Evolutionary conservation across 2,888 invertebrate species (phyloP).

Genomic region (Heliconius sara): DNA sequence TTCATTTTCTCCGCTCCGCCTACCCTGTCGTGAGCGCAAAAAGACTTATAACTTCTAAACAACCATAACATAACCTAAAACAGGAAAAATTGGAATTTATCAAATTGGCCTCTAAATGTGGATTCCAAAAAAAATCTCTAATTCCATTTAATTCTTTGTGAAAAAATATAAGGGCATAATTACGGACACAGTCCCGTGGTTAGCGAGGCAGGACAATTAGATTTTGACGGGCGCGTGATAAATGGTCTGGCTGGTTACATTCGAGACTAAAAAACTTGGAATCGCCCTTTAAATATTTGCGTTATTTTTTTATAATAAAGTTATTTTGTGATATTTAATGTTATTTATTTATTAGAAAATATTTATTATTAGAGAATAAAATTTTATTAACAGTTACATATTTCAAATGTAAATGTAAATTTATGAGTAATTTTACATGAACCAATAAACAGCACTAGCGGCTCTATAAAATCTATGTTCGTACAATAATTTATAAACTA

Average conservation of each 20-base stretch:
- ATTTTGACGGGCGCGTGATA: constrained; percentile 82
- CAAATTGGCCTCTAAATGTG: constrained; percentile 67
- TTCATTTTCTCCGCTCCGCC: no score
- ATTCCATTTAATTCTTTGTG: constrained; percentile 72
- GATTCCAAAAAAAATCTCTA: constrained; percentile 66
- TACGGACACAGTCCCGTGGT: constrained; percentile 80
- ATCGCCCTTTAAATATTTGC: constrained; percentile 46
- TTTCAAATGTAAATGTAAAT: not conserved
- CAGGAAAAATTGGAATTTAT: constrained; percentile 71
- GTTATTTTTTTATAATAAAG: not conserved
- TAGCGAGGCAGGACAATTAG: constrained; percentile 82
- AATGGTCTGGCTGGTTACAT: constrained; percentile 73
- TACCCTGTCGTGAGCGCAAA: not conserved
- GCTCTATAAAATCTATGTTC: constrained; percentile 51
- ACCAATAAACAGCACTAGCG: not conserved
- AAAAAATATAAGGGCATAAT: constrained; percentile 80
- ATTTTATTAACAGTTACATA: not conserved
- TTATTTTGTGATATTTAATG: not conserved
- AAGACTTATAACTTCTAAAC: not conserved
- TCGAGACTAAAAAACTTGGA: constrained; percentile 60
- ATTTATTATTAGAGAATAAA: not conserved
- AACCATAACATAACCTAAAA: constrained; percentile 37
- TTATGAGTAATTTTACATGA: not conserved
- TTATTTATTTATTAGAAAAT: not conserved
- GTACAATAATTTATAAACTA: constrained; percentile 71